Evolutionary conservation across 2,113 vertebrate species (phyloP).

Genomic region (Arenaria interpres): DNA sequence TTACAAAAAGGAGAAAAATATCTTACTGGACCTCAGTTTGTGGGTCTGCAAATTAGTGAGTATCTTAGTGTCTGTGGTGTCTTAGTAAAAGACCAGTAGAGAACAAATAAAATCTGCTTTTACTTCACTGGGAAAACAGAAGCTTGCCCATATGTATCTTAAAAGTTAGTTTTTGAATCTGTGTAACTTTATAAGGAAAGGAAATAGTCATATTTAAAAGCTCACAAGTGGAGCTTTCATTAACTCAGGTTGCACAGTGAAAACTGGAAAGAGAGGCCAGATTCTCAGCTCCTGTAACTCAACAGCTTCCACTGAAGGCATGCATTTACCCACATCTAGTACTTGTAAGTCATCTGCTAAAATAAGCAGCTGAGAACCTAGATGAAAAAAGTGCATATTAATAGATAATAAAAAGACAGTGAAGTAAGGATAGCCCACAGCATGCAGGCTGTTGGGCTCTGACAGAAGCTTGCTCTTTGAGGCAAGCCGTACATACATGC

Average conservation of each 20-base stretch:
- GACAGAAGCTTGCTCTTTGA: background rate
- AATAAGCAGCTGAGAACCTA: background rate
- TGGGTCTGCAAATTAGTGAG: background rate
- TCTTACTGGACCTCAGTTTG: background rate
- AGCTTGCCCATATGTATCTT: background rate
- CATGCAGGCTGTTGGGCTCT: background rate
- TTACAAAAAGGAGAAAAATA: background rate
- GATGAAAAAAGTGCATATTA: background rate
- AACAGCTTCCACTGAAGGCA: background rate
- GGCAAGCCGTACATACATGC: background rate
- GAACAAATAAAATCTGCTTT: background rate
- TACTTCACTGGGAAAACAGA: background rate
- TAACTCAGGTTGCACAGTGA: background rate
- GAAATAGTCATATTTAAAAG: background rate
- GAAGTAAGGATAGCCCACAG: background rate
- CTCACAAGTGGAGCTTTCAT: constrained; percentile 7
- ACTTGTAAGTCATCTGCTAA: background rate
- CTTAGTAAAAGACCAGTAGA: background rate
- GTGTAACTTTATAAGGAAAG: background rate
- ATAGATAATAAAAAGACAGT: background rate
- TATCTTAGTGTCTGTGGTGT: background rate
- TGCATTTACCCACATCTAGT: background rate
- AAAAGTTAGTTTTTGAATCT: background rate
- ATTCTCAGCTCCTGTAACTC: background rate
- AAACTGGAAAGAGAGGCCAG: background rate